Base-by-base conservation (phyloP, 2,888 invertebrate species). In the Onchidella celtica region DNA sequence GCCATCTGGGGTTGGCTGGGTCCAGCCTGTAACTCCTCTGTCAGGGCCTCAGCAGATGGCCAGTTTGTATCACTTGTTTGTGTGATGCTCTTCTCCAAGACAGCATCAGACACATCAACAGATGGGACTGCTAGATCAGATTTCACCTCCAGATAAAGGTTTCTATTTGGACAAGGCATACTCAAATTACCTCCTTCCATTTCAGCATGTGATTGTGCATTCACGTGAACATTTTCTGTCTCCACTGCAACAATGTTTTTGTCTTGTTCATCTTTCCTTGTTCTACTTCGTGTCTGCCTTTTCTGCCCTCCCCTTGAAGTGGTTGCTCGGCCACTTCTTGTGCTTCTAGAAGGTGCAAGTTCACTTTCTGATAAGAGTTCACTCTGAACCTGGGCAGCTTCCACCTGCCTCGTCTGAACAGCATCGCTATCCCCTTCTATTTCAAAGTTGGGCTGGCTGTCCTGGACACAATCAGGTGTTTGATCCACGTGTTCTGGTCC, bases 251-350 rank as follows among this genome's bases (percentile, higher is more conserved):
- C 65, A 36, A 4, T 21, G 3, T 63, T 17, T 0, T 17, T 6
- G 0, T 47, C 65, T 47, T 9, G 14, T 21, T 66, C 4, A 24
- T n/a, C 38, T 24, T 38, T 63, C 24, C 32, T 74, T 63, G 74
- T 34, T 32, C 74, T 61, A 24, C 63, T 74, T 74, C 74, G 24
- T 40, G 74, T 74, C 6, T 36, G 14, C 2, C 74, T 24, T 21
- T 63, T 57, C 1, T 1, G 34, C 34, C 59, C 24, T n/a, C 24
- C 14, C 47, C 47, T 47, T 47, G 47, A 11, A 11, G 47, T 47
- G 6, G 9, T 17, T 11, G 17, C 24, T n/a, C 24, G 3, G n/a
- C 21, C 14, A n/a, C 17, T 59, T n/a, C 17, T 59, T 59, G 17
- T 59, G 17, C n/a, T 11, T 59, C 24, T 59, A n/a, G 17, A 21